These are phyloP conservation scores for Indri indri DNA, from an alignment of 2,113 vertebrate genomes.

Conservation along the genomic window DNA sequence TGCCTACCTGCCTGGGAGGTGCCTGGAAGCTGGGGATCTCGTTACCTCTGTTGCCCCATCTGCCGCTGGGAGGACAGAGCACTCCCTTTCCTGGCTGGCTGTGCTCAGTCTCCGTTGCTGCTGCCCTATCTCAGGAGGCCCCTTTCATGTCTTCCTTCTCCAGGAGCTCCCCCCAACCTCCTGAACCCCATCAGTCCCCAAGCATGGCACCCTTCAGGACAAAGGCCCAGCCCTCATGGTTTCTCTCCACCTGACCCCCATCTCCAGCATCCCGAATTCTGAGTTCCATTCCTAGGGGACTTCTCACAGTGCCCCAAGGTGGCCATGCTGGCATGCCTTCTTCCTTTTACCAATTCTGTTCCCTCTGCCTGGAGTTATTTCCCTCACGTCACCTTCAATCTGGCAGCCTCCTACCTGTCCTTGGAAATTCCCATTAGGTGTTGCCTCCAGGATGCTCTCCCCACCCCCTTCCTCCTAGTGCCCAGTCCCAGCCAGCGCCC, in stretches of 20 bases:
- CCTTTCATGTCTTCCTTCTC: neutral
- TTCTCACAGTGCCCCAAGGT: neutral
- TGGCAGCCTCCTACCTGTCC: neutral
- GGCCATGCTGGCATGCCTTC: neutral
- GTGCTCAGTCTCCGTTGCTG: neutral
- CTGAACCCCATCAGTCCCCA: neutral
- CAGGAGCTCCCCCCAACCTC: neutral
- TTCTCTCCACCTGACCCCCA: neutral
- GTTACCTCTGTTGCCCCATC: neutral
- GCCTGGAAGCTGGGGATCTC: neutral
- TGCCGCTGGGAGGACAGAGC: neutral
- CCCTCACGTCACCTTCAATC: too few species aligned
- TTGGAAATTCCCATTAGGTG: neutral
- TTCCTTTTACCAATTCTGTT: neutral
- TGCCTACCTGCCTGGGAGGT: neutral
- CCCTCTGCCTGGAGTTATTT: neutral
- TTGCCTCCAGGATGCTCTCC: neutral
- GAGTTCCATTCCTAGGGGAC: neutral
- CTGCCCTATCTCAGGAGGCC: neutral
- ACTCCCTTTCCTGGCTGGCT: neutral
- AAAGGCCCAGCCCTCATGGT: neutral
- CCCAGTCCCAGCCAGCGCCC: neutral
- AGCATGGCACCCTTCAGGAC: neutral
- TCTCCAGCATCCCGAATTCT: neutral
- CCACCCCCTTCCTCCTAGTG: neutral